Base-by-base conservation (phyloP, 2,888 invertebrate genomes). In the Dryobota labecula region DNA sequence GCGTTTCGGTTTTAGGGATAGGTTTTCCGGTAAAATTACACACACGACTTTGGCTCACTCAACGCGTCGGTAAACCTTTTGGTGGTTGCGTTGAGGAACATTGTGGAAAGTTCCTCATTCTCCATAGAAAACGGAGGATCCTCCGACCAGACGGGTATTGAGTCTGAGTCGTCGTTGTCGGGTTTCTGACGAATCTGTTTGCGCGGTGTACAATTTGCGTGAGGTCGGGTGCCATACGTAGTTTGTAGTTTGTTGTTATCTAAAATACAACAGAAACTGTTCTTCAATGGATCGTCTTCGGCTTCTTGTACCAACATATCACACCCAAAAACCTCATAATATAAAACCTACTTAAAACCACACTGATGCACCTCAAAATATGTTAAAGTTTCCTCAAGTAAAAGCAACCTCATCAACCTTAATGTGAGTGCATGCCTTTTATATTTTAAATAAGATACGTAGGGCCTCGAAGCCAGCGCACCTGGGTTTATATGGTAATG, bases 401-500 rank as follows among this genome's bases (percentile, higher is more conserved):
- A 65, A 65, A 51, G 24, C 61, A 41, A 54, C 43, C 67, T 47
- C 64, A 82, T 82, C 62, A 62, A 24, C 43, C n/a, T 24, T 72
- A 64, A 82, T 68, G 53, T 58, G 36, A 57, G 51, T 76, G 68
- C 65, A 79, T 65, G 41, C 63, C 63, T 71, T 67, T 57, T 78
- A 81, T 61, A 79, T 65, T 68, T 65, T 62, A 72, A 82, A 77
- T 82, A 82, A 77, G 64, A 72, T 61, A 81, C 56, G 78, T 58
- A 72, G 68, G 57, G 33, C n/a, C 53, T 68, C 62, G 38, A 65
- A 66, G 62, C 76, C 57, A 8, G 78, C 33, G 51, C 82, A 79
- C 78, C 79, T 79, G 79, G 68, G 64, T 54, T 77, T 76, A 82
- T 81, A 79, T 68, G 65, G 49, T 77, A 79, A 79, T 82, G 79